Base-by-base conservation (phyloP, 2,888 invertebrate species). In the Mycalesis mineus region DNA sequence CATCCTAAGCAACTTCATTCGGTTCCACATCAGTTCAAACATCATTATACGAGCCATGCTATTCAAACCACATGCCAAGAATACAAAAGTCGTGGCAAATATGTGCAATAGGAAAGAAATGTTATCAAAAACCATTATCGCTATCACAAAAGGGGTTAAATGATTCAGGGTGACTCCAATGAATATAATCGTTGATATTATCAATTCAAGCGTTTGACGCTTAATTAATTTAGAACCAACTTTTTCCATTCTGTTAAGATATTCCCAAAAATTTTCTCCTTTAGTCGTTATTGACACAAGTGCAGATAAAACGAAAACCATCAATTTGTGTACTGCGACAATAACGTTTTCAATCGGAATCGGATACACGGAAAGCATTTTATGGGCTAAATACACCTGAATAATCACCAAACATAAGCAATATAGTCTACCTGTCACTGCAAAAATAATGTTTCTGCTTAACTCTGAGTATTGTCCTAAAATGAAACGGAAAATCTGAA, bases 1-100 rank as follows among this genome's bases (percentile, higher is more conserved):
- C n/a, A 29, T 44, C 37, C 55, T 53, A 0, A 63, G 50, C 4
- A 53, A 9, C 14, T 55, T 55, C 14, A 60, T 50, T 17, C 50
- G 39, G 13, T n/a, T 37, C 39, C 57, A 53, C 6, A 50, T 39
- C 13, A 63, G 7, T 40, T 63, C 61, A 29, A 61, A 47, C 40
- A 54, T 42, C 22, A 42, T 22, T 22, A 42, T 22, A 11, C 42
- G 42, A 17, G 8, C 15, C 42, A 42, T 42, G 42, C 22, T 15
- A 42, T 42, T 42, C 22, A 42, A 22, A 17, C 9, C 7, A 28
- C 7, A 11, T 4, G 15, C 17, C 9, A 7, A 1, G 6, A 5
- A 17, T 2, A 17, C 4, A 2, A 42, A 2, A 5, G 8, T 11
- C 9, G 5, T 7, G 3, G 15, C 22, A 2, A 40, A 14, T 7